phyloP scores from a whole-genome alignment of 2,797 vertebrate species.

The Steatocranus sp. region DNA sequence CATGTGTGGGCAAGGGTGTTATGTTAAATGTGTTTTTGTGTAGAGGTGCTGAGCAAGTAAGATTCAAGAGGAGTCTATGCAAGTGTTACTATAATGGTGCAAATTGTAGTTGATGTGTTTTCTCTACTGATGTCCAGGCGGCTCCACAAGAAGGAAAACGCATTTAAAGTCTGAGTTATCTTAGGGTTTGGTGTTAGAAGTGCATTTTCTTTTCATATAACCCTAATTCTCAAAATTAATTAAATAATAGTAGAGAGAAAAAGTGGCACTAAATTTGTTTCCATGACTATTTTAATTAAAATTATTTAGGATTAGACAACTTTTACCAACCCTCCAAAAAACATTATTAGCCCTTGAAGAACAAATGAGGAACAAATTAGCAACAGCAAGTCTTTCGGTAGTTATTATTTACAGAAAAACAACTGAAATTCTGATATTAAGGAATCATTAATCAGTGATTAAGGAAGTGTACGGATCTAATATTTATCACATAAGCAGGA shows the following conservation, averaged over 20 bases:
- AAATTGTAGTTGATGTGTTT: conserved; percentile 3
- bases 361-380: not conserved
- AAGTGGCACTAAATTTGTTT: not conserved
- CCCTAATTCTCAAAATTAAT: not conserved
- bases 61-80: conserved; percentile 2
- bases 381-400: not conserved
- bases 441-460: not conserved
- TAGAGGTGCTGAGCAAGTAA: conserved; percentile 9
- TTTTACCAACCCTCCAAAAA: not conserved
- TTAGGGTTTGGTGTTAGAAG: not conserved
- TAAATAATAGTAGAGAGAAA: not conserved
- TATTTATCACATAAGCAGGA: not conserved
- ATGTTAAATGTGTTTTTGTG: not conserved
- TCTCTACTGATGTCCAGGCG: not conserved
- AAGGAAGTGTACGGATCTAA: rapidly evolving
- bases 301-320: not conserved
- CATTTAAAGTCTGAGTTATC: not conserved
- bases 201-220: not conserved
- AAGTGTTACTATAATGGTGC: not conserved
- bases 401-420: not conserved
- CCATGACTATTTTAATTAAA: not conserved
- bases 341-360: not conserved
- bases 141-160: not conserved
- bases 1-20: conserved; percentile 39
- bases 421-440: not conserved